Conservation (phyloP, 1,140 invertebrate genomes). For the Temnothorax curvispinosus region DNA sequence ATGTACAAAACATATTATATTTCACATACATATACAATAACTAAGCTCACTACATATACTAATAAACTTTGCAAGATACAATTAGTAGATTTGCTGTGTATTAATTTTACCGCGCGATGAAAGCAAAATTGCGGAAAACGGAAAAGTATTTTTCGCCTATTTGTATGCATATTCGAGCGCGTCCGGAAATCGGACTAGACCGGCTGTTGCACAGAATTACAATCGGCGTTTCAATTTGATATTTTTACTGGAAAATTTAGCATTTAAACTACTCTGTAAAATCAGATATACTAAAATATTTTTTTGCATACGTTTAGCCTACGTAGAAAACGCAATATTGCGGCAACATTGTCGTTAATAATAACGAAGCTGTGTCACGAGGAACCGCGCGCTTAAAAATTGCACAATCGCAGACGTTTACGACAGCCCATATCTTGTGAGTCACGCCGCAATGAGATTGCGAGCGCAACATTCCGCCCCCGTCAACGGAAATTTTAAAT, state of each 20-base stretch:
- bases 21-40: neutral
- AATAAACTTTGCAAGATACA: constrained; percentile 5
- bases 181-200: neutral
- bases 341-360: constrained; percentile 44
- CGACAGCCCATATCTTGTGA: neutral
- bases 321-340: constrained; percentile 26
- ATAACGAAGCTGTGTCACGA: constrained; percentile 35
- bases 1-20: neutral
- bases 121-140: neutral
- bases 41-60: neutral
- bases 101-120: constrained; percentile 7
- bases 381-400: constrained; percentile 53
- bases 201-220: neutral
- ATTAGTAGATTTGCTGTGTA: constrained; percentile 26
- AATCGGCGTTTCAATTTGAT: constrained; percentile 46
- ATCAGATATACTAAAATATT: neutral
- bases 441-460: constrained; percentile 5
- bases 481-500: constrained; percentile 12
- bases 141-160: constrained; percentile 12
- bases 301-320: constrained; percentile 2
- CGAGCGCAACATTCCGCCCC: neutral
- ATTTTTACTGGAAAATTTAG: constrained; percentile 32
- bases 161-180: constrained; percentile 4
- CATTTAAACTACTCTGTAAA: constrained; percentile 11
- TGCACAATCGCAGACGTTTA: constrained; percentile 25